These are phyloP conservation scores for Hassar affinis DNA, from an alignment of 2,113 vertebrate species.

Conservation along the genomic window DNA sequence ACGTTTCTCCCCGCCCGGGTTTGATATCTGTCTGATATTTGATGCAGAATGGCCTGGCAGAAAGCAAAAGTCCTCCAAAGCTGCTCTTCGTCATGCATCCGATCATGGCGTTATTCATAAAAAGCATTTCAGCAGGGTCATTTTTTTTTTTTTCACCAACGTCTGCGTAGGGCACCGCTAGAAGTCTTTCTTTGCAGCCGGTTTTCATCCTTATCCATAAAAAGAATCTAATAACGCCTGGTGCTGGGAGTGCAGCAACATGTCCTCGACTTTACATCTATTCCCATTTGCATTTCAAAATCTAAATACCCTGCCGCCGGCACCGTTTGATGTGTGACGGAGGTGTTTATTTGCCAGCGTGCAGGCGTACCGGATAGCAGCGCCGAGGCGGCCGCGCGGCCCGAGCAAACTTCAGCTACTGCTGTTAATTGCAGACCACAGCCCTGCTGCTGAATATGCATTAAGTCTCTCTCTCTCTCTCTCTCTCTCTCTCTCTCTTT, in stretches of 20 bases:
- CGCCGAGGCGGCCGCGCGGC: neutral
- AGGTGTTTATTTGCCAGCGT: neutral
- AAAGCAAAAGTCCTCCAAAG: neutral
- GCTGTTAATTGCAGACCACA: conserved; percentile 19
- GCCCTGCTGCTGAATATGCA: conserved; percentile 26
- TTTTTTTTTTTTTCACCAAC: neutral
- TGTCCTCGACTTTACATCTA: conserved; percentile 17
- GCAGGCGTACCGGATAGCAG: neutral
- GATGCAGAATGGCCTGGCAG: conserved; percentile 4
- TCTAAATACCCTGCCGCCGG: neutral
- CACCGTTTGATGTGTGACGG: neutral
- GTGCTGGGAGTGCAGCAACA: neutral
- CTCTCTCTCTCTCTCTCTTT: neutral
- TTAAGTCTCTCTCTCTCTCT: neutral
- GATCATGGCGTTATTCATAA: conserved; percentile 11
- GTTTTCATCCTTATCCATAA: neutral
- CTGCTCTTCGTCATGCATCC: neutral
- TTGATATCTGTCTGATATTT: conserved; percentile 3
- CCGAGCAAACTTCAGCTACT: neutral
- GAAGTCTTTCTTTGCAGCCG: neutral
- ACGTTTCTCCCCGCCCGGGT: neutral
- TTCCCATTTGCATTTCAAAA: conserved; percentile 26
- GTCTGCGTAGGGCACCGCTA: neutral
- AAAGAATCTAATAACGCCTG: neutral
- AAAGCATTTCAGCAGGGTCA: neutral